Evolutionary conservation across 2,113 vertebrate species (phyloP).

Genomic region (Salminus brasiliensis): DNA sequence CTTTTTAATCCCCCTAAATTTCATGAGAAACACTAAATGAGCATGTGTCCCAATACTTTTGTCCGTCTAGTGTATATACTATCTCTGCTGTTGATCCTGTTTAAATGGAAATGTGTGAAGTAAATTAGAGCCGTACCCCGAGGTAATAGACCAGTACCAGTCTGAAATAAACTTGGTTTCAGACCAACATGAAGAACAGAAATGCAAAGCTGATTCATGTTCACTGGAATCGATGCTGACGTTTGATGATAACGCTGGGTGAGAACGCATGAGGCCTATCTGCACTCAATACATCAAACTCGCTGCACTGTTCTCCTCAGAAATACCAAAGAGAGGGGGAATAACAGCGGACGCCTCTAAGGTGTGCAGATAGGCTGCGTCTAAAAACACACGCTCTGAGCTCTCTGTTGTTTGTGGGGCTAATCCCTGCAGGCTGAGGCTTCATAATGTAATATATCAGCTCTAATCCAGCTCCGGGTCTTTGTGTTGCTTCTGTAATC

Average conservation of each 20-base stretch:
- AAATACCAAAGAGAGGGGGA: conserved; percentile 24
- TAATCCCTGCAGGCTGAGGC: conserved; percentile 41
- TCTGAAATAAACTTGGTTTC: too few relatives aligned
- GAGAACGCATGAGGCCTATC: neutral
- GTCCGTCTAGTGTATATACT: too few relatives aligned
- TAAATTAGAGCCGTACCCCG: too few relatives aligned
- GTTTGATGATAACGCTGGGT: neutral
- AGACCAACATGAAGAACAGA: neutral
- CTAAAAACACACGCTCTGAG: conserved; percentile 44
- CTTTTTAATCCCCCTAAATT: too few relatives aligned
- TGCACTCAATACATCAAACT: conserved; percentile 7
- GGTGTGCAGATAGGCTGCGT: conserved; percentile 39
- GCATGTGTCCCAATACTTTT: too few relatives aligned
- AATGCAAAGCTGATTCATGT: neutral
- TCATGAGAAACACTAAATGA: too few relatives aligned
- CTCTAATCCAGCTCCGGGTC: conserved; percentile 45
- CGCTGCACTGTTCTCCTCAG: conserved; percentile 7
- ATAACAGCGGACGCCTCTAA: conserved; percentile 4
- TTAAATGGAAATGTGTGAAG: too few relatives aligned
- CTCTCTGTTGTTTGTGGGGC: conserved; percentile 25
- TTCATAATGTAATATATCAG: conserved; percentile 49
- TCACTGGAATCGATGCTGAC: conserved; percentile 2
- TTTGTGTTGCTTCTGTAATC: conserved; percentile 52
- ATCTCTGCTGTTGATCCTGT: too few relatives aligned
- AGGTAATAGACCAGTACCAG: too few relatives aligned